These are phyloP conservation scores for Chloroclysta siterata DNA, from an alignment of 2,888 invertebrate genomes.

Conservation along the genomic window DNA sequence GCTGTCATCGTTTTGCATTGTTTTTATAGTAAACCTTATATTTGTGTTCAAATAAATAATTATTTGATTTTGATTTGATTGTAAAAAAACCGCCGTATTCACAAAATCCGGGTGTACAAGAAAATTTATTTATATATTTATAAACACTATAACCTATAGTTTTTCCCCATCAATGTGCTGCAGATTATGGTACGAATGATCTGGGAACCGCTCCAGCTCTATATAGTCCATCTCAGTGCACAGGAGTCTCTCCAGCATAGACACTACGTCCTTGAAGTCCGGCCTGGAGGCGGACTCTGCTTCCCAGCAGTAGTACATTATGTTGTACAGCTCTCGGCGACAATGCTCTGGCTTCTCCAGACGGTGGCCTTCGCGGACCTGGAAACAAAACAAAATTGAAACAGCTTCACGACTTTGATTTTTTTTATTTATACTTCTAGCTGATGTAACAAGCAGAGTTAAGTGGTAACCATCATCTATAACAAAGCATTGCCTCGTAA, in stretches of 20 bases:
- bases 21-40: no score
- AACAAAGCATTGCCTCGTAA: no score
- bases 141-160: conserved; percentile 48
- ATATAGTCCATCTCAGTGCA: conserved; percentile 97
- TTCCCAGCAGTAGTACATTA: conserved; percentile 98
- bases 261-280: conserved; percentile 92
- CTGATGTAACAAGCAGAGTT: no score
- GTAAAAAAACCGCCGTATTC: no score
- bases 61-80: no score
- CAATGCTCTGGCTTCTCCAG: conserved; percentile 97
- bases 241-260: conserved; percentile 92
- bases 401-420: no score
- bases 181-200: conserved; percentile 96
- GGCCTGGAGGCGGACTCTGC: conserved; percentile 93
- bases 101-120: no score
- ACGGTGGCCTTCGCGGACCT: conserved; percentile 94
- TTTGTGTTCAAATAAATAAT: no score
- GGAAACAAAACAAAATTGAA: neutral
- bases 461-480: no score
- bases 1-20: no score
- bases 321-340: conserved; percentile 95
- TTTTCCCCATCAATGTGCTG: conserved; percentile 94
- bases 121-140: no score
- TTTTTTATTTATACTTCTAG: no score
- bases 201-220: conserved; percentile 95